These are phyloP conservation scores for Tetramorium simillimum DNA, from an alignment of 1,140 invertebrate genomes.

Conservation along the genomic window DNA sequence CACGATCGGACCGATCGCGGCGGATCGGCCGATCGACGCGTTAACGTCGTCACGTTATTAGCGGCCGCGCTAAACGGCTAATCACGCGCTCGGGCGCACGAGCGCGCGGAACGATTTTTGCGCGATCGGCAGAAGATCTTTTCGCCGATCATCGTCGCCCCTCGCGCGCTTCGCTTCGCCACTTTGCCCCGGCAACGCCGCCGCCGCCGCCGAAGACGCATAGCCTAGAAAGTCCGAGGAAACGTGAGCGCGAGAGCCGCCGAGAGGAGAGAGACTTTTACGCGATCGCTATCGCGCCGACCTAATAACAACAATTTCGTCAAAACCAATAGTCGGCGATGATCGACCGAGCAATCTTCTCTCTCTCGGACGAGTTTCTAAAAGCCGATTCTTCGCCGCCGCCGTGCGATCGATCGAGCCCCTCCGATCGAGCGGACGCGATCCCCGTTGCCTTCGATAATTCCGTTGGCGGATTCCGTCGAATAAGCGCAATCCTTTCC, in stretches of 20 bases:
- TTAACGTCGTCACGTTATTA: conserved; percentile 55
- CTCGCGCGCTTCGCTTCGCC: background rate
- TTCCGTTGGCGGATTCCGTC: background rate
- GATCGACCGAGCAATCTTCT: conserved; percentile 63
- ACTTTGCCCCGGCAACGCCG: conserved; percentile 43
- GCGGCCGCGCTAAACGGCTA: conserved; percentile 40
- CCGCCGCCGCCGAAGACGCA: conserved; percentile 21
- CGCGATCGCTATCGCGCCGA: conserved; percentile 71
- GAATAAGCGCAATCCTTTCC: background rate
- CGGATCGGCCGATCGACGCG: conserved; percentile 19
- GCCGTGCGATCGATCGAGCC: conserved; percentile 5
- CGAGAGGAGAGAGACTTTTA: conserved; percentile 52
- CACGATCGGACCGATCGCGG: conserved; percentile 5
- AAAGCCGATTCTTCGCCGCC: conserved; percentile 36
- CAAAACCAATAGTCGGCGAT: conserved; percentile 72
- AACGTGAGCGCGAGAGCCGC: conserved; percentile 58
- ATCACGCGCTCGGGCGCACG: conserved; percentile 34
- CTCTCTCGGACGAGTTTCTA: conserved; percentile 40
- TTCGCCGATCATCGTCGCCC: conserved; percentile 10
- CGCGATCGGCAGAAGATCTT: conserved; percentile 37
- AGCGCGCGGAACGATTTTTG: conserved; percentile 33
- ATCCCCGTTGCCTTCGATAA: conserved; percentile 1
- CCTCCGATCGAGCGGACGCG: background rate
- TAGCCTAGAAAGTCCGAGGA: conserved; percentile 70
- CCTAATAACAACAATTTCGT: conserved; percentile 77